phyloP scores from a whole-genome alignment of 2,113 vertebrate genomes.

The Sinocyclocheilus grahami region DNA sequence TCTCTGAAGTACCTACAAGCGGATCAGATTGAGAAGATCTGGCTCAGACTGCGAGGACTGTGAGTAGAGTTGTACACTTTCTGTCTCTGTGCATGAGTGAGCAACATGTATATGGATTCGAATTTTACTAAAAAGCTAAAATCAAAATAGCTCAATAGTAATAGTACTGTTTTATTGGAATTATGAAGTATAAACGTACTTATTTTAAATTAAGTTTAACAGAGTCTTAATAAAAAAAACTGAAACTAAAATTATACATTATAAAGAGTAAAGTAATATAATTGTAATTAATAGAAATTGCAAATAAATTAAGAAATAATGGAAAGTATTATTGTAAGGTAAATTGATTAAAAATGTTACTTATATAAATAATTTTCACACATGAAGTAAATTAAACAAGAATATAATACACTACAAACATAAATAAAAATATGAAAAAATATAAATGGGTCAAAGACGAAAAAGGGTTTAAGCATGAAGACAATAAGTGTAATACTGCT shows the following conservation, averaged over 20 bases:
- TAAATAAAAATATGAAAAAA: too few species aligned
- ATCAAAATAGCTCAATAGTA: neutral
- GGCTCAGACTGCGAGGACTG: conserved; percentile 90
- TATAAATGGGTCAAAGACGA: too few species aligned
- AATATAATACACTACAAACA: neutral
- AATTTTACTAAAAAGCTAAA: neutral
- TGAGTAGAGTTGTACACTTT: conserved; percentile 74
- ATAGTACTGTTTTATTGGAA: neutral
- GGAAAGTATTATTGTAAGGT: neutral
- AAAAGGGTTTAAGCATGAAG: too few species aligned
- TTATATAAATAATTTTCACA: too few species aligned
- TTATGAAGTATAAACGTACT: neutral
- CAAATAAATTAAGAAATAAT: neutral
- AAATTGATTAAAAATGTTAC: neutral
- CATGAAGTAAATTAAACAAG: neutral
- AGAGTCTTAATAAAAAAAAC: too few species aligned
- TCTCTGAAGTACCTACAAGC: conserved; percentile 90
- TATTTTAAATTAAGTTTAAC: too few species aligned
- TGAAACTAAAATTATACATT: neutral
- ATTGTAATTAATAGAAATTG: neutral
- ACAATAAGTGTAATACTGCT: too few species aligned
- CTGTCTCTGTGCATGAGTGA: conserved; percentile 11
- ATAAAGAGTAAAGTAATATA: neutral
- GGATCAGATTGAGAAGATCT: conserved; percentile 93
- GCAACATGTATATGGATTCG: conserved; percentile 3